These are phyloP conservation scores for Conus ventricosus DNA, from an alignment of 1,140 invertebrate genomes.

Conservation along the genomic window DNA sequence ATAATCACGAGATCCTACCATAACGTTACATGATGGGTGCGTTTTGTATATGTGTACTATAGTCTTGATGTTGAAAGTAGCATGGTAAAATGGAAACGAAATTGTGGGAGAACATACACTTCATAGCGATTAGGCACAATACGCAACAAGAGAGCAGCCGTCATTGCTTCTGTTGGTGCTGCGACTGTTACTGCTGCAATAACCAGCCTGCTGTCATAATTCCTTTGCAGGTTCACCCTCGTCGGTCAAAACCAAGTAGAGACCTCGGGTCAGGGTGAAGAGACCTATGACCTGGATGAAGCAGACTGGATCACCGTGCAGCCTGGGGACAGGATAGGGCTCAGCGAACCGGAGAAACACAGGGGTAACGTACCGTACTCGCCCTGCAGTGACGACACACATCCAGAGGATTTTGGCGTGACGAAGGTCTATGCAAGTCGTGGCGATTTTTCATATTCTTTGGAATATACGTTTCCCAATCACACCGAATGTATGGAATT, in stretches of 20 bases:
- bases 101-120: too few species aligned
- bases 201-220: too few species aligned
- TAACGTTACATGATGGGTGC: too few species aligned
- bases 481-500: neutral
- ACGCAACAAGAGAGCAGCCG: too few species aligned
- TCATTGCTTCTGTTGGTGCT: conserved; percentile 9
- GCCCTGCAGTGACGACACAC: neutral
- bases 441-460: neutral
- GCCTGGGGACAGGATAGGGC: neutral
- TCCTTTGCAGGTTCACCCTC: neutral
- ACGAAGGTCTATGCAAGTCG: too few species aligned
- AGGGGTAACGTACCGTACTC: neutral
- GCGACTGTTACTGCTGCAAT: neutral
- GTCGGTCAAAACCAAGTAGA: neutral
- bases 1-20: too few species aligned
- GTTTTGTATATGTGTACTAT: too few species aligned
- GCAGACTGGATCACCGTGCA: conserved; percentile 3
- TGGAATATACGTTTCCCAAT: too few species aligned
- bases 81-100: too few species aligned
- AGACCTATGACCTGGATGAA: conserved; percentile 5
- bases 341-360: neutral
- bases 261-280: neutral
- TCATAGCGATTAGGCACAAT: too few species aligned
- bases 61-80: too few species aligned
- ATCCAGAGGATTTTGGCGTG: neutral